These are phyloP conservation scores for Myzus persicae DNA, from an alignment of 1,140 invertebrate species.

Conservation along the genomic window DNA sequence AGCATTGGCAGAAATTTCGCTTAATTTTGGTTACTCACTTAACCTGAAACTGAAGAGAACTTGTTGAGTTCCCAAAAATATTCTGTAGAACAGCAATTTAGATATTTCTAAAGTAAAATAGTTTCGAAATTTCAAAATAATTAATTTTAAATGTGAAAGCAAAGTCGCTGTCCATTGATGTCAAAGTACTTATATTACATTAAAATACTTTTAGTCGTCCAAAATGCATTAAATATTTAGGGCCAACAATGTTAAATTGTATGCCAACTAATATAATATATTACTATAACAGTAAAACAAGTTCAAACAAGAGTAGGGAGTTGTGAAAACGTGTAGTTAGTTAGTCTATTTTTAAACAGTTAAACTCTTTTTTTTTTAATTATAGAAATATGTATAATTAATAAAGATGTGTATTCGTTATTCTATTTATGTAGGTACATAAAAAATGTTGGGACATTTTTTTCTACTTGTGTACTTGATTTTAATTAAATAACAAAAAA, in stretches of 20 bases:
- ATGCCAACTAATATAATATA: neutral
- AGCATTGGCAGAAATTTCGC: too few species aligned
- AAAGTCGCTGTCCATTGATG: neutral
- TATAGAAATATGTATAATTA: neutral
- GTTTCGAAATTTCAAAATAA: neutral
- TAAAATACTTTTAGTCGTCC: neutral
- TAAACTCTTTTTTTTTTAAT: neutral
- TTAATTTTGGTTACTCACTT: too few species aligned
- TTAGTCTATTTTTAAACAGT: neutral
- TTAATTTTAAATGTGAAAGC: neutral
- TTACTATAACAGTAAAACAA: neutral
- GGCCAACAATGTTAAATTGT: neutral
- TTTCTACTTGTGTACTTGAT: neutral
- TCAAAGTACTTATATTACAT: neutral
- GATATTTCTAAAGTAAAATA: neutral
- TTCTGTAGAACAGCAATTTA: neutral
- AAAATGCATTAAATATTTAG: neutral
- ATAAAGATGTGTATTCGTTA: neutral
- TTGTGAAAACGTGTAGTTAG: too few species aligned
- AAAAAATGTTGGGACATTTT: neutral
- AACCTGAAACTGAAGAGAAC: neutral
- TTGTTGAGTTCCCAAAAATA: neutral
- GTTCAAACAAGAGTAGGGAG: neutral
- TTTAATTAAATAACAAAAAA: neutral
- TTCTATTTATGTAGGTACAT: neutral